Evolutionary conservation across 2,888 invertebrate species (phyloP).

Genomic region (Steinernema scapterisci): DNA sequence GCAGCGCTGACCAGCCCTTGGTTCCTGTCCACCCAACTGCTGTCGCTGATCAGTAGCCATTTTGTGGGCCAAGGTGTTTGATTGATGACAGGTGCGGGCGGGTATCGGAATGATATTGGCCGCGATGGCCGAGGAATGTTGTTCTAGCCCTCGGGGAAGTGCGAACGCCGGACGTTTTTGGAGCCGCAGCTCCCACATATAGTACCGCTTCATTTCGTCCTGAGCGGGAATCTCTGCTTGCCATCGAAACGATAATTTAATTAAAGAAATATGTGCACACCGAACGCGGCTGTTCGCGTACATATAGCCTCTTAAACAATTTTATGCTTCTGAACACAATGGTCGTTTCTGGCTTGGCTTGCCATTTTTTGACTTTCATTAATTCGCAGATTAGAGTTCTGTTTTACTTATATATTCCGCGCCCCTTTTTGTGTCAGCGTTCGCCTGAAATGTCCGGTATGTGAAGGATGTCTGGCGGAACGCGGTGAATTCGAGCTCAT

Average conservation of each 20-base stretch:
- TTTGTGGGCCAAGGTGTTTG: constrained; percentile 11
- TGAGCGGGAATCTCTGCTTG: constrained; percentile 19
- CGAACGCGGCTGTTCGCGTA: background rate
- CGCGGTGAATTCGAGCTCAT: too few relatives aligned
- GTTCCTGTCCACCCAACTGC: background rate
- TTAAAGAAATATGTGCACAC: background rate
- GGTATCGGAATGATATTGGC: constrained; percentile 21
- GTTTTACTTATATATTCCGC: background rate
- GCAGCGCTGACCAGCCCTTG: constrained; percentile 9
- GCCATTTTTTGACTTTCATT: background rate
- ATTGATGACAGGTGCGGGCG: constrained; percentile 28
- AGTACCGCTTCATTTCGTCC: background rate
- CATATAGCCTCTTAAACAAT: background rate
- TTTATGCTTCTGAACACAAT: constrained; percentile 3
- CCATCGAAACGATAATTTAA: constrained; percentile 23
- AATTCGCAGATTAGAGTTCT: too few relatives aligned
- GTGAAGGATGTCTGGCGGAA: too few relatives aligned
- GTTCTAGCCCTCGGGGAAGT: background rate
- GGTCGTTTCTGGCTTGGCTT: background rate
- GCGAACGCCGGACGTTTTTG: background rate
- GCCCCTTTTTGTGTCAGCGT: background rate
- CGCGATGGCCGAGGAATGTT: background rate
- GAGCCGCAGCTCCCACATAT: background rate
- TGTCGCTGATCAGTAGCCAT: constrained; percentile 27
- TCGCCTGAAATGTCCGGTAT: too few relatives aligned